phyloP scores from a whole-genome alignment of 1,140 invertebrate genomes.

The Acromyrmex heyeri region DNA sequence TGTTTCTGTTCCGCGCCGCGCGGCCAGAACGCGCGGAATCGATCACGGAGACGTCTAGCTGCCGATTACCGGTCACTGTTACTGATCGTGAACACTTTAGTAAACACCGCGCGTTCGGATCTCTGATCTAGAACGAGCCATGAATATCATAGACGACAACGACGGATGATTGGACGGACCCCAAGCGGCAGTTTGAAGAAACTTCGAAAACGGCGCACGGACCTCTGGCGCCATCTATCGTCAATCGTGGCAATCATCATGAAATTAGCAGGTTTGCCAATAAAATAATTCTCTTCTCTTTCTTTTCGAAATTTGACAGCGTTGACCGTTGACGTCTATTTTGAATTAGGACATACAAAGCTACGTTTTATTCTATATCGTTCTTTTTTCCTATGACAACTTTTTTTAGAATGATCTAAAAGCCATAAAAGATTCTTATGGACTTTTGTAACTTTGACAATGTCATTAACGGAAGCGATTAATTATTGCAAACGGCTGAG shows the following conservation, averaged over 20 bases:
- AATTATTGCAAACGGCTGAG: neutral
- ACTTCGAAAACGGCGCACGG: too few species aligned
- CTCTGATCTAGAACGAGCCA: neutral
- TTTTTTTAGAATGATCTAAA: too few species aligned
- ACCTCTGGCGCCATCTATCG: neutral
- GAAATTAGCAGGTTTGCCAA: neutral
- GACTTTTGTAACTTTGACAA: neutral
- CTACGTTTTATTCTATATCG: too few species aligned
- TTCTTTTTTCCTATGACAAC: too few species aligned
- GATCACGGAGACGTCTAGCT: neutral
- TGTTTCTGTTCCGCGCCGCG: neutral
- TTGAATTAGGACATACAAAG: too few species aligned
- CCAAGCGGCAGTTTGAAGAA: neutral
- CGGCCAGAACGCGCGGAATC: neutral
- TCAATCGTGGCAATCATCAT: neutral
- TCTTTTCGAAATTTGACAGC: too few species aligned
- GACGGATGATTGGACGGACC: neutral
- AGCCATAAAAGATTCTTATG: too few species aligned
- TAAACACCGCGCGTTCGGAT: neutral
- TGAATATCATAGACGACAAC: neutral
- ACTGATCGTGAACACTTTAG: conserved; percentile 5
- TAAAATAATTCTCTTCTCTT: neutral
- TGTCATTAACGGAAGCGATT: neutral
- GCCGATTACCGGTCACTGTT: conserved; percentile 3
- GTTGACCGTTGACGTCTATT: too few species aligned